These are phyloP conservation scores for Gorsachius magnificus DNA, from an alignment of 2,797 vertebrate species.

Conservation along the genomic window DNA sequence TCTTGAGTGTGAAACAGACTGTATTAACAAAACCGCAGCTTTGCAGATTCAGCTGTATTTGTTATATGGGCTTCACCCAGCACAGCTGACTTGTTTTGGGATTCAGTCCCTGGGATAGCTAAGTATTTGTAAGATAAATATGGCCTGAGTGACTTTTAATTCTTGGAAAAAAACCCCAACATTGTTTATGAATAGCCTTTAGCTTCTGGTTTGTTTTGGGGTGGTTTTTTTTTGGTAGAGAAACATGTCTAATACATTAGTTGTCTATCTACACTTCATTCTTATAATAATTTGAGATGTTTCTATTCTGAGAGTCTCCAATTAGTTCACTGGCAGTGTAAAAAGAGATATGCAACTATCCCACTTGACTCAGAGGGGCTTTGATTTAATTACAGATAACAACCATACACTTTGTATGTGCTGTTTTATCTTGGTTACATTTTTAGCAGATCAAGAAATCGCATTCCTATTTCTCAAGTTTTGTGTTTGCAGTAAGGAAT, in stretches of 20 bases:
- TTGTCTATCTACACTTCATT: neutral
- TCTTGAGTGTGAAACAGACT: neutral
- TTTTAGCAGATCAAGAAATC: neutral
- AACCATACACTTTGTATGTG: neutral
- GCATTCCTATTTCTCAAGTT: neutral
- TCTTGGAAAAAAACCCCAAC: neutral
- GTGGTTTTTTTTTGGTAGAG: neutral
- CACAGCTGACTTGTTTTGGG: neutral
- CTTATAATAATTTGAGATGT: neutral
- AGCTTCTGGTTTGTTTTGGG: neutral
- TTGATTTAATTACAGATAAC: slow-evolving; percentile 29
- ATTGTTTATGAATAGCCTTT: neutral
- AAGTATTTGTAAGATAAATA: neutral
- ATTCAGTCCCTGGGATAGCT: neutral
- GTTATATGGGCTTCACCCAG: neutral
- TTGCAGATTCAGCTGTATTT: neutral
- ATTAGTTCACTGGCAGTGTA: neutral
- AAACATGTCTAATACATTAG: neutral
- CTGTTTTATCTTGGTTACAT: neutral
- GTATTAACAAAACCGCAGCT: neutral
- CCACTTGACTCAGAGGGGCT: neutral
- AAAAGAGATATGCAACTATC: neutral
- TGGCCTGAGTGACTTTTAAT: neutral
- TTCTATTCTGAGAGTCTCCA: slow-evolving; percentile 1
- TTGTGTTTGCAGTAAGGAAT: neutral